Evolutionary conservation across 2,797 vertebrate genomes (phyloP).

Genomic region (Acestrorhynchus altus): DNA sequence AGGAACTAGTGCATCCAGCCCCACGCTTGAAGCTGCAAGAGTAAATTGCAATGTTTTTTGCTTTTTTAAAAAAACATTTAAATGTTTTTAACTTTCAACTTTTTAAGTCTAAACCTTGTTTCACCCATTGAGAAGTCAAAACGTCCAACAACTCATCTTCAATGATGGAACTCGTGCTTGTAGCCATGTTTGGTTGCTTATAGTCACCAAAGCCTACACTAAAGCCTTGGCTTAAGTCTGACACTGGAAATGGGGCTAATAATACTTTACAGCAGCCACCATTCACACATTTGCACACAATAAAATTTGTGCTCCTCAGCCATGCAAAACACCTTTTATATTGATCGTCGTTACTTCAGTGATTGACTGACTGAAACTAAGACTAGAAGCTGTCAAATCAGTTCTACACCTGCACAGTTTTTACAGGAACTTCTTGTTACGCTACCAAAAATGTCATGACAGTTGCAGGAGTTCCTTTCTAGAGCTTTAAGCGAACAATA

Average conservation of each 20-base stretch:
- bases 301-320: constrained; percentile 13
- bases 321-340: background rate
- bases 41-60: background rate
- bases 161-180: background rate
- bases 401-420: background rate
- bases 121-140: background rate
- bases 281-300: constrained; percentile 7
- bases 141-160: background rate
- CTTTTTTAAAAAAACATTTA: too few relatives aligned
- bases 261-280: background rate
- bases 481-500: background rate
- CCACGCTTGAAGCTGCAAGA: background rate
- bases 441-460: constrained; percentile 14
- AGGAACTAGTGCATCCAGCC: background rate
- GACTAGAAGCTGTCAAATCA: background rate
- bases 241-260: background rate
- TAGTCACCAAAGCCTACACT: too few relatives aligned
- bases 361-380: background rate
- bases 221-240: background rate
- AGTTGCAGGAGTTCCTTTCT: background rate
- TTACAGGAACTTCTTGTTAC: background rate
- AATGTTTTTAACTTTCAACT: too few relatives aligned
- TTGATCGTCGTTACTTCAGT: too few relatives aligned
- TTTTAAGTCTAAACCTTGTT: background rate
- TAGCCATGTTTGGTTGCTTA: background rate